Evolutionary conservation across 1,140 invertebrate genomes (phyloP).

Genomic region (Andrena cerasifolii): DNA sequence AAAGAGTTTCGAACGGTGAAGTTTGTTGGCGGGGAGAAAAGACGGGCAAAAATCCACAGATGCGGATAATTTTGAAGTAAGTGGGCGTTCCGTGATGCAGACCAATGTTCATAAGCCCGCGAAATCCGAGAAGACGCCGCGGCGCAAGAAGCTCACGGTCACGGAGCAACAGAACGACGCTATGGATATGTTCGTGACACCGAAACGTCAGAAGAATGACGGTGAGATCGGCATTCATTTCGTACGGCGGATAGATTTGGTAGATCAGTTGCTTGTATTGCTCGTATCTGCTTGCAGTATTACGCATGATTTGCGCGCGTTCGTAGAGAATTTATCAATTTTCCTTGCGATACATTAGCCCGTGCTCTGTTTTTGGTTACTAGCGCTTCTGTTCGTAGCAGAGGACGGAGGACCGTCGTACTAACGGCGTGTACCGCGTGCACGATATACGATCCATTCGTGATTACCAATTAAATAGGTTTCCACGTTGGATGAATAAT

Average conservation of each 20-base stretch:
- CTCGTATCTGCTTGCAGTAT: constrained; percentile 59
- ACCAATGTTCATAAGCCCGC: constrained; percentile 73
- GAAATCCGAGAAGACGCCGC: constrained; percentile 72
- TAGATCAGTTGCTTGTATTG: constrained; percentile 56
- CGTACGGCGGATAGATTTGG: constrained; percentile 2
- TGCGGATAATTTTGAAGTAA: neutral
- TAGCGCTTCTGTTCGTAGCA: constrained; percentile 54
- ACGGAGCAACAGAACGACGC: constrained; percentile 70
- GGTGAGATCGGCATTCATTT: constrained; percentile 73
- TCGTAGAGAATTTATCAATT: constrained; percentile 40
- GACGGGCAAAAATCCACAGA: neutral
- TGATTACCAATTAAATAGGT: too few species aligned
- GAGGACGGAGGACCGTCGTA: constrained; percentile 46
- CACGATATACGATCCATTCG: constrained; percentile 29
- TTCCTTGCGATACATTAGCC: constrained; percentile 47
- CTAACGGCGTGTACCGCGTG: constrained; percentile 56
- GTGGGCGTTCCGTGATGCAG: constrained; percentile 40
- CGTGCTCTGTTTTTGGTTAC: constrained; percentile 35
- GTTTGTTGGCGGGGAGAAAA: neutral
- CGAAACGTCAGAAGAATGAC: constrained; percentile 79
- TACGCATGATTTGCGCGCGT: constrained; percentile 59
- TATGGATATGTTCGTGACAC: constrained; percentile 79
- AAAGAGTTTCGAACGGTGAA: neutral
- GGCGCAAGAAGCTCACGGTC: constrained; percentile 71
- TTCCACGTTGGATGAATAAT: constrained; percentile 13